phyloP scores from a whole-genome alignment of 2,888 invertebrate species.

The Dryococelus australis region DNA sequence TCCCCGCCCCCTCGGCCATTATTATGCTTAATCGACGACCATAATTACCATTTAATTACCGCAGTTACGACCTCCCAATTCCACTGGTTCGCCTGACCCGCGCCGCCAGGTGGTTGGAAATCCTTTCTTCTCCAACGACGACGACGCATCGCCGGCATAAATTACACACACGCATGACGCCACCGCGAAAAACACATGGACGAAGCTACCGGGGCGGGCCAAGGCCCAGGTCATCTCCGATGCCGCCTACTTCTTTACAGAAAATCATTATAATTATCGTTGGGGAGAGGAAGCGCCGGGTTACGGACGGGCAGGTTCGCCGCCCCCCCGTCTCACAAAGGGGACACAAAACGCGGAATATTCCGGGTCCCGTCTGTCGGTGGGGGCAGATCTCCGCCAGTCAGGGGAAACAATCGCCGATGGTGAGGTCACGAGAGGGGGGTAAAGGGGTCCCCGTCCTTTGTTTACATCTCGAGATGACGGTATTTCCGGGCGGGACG shows the following conservation, averaged over 20 bases:
- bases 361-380: no score
- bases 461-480: background rate
- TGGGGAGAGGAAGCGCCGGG: background rate
- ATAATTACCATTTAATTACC: constrained; percentile 8
- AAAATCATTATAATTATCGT: constrained; percentile 8
- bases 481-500: background rate
- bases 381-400: no score
- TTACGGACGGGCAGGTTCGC: no score
- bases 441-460: background rate
- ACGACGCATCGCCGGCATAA: background rate
- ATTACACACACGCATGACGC: background rate
- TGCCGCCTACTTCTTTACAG: background rate
- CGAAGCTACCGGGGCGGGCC: no score
- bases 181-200: background rate
- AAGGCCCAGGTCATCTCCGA: background rate
- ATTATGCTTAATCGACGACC: background rate
- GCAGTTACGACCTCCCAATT: background rate
- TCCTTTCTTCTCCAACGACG: background rate
- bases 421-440: no score
- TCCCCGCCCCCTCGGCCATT: no score
- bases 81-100: background rate
- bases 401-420: no score
- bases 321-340: no score
- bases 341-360: no score
- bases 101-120: background rate